A percentile compares a stretch with the other conserved stretches of the same genome.
phyloP scores from a whole-genome alignment of 1,140 invertebrate genomes.

The Drosophila aff. region DNA sequence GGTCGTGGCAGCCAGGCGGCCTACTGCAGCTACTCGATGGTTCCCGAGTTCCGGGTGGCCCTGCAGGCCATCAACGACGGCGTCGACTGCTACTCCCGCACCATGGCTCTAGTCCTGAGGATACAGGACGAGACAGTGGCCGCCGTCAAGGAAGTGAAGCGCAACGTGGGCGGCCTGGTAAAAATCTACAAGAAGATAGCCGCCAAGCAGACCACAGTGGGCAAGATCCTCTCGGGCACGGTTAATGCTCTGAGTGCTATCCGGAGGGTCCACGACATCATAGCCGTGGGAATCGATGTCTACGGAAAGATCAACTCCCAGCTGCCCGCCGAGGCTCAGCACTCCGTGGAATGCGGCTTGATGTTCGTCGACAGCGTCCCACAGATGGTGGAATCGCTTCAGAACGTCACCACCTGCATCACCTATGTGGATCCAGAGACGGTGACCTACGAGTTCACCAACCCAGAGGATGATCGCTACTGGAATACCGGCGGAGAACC shows the following conservation, averaged over 20 bases:
- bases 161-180: constrained; percentile 55
- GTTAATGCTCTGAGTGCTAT: constrained; percentile 65
- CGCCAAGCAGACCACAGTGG: constrained; percentile 61
- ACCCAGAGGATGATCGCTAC: constrained; percentile 71
- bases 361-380: constrained; percentile 61
- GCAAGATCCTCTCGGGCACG: constrained; percentile 67
- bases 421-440: constrained; percentile 50
- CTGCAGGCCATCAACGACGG: constrained; percentile 68
- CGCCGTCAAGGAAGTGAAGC: constrained; percentile 62
- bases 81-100: constrained; percentile 69
- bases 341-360: constrained; percentile 48
- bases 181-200: constrained; percentile 75
- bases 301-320: constrained; percentile 60
- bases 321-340: constrained; percentile 52
- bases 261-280: constrained; percentile 67
- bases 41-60: constrained; percentile 67
- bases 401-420: constrained; percentile 73
- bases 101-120: constrained; percentile 51
- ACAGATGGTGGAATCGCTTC: constrained; percentile 64
- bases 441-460: constrained; percentile 64
- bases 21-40: constrained; percentile 76
- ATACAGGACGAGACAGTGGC: constrained; percentile 71
- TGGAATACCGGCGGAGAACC: constrained; percentile 64
- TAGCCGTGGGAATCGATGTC: constrained; percentile 63
- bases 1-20: constrained; percentile 60